A percentile compares a stretch with the other conserved stretches of the same genome.
Evolutionary conservation across 2,888 invertebrate species (phyloP).

Genomic region (Hipparchia semele): DNA sequence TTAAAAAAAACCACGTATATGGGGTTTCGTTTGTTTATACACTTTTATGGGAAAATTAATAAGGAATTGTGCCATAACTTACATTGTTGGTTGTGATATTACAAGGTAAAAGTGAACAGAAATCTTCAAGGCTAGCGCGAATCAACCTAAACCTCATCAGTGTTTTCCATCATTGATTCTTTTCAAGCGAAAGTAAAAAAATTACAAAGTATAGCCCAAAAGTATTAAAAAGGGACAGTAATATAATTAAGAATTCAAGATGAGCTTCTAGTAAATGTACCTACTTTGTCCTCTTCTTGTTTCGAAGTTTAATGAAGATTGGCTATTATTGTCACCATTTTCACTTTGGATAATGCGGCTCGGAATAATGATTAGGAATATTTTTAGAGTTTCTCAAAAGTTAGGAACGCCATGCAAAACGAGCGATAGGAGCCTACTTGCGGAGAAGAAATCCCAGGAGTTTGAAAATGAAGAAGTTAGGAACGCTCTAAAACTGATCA

Average conservation of each 20-base stretch:
- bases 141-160: no score
- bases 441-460: no score
- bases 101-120: no score
- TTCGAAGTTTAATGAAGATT: slow-evolving; percentile 4
- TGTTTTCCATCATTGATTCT: no score
- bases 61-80: neutral
- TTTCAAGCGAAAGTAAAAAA: no score
- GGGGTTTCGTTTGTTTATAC: slow-evolving; percentile 11
- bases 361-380: neutral
- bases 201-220: neutral
- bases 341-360: neutral
- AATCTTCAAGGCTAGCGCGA: no score
- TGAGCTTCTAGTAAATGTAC: slow-evolving; percentile 3
- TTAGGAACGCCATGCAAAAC: no score
- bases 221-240: slow-evolving; percentile 3
- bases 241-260: slow-evolving; percentile 16
- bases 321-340: slow-evolving; percentile 1
- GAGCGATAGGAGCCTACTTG: no score
- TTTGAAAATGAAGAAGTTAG: no score
- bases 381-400: neutral
- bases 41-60: slow-evolving; percentile 2
- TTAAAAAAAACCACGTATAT: neutral
- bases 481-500: no score
- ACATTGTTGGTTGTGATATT: neutral
- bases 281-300: neutral